Conservation (phyloP, 2,888 invertebrate species). For the Drosophila crucigera region DNA sequence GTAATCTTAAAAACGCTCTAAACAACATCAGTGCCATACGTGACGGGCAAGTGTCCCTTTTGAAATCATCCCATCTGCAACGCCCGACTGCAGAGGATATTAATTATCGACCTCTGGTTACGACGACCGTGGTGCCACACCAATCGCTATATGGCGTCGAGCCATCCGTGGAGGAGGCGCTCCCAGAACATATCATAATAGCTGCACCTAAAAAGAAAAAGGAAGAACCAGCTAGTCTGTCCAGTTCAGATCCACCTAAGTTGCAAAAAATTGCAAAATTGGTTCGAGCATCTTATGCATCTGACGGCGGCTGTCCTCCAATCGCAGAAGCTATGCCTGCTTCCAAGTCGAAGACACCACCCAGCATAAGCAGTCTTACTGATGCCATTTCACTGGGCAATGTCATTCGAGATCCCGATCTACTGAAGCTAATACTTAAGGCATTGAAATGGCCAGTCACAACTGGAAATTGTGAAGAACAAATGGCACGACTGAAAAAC, state of each 20-base stretch:
- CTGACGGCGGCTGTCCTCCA: constrained; percentile 3
- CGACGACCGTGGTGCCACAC: constrained; percentile 53
- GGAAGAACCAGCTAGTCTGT: constrained; percentile 44
- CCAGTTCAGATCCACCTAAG: constrained; percentile 37
- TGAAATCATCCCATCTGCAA: constrained; percentile 75
- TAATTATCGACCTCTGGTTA: constrained; percentile 50
- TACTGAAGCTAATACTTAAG: constrained; percentile 84
- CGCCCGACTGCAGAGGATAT: constrained; percentile 27
- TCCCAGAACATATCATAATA: constrained; percentile 73
- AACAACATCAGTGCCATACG: constrained; percentile 76
- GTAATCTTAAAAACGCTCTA: constrained; percentile 79
- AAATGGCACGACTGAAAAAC: constrained; percentile 81
- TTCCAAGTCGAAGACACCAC: constrained; percentile 28
- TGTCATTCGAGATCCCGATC: constrained; percentile 84
- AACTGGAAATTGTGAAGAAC: constrained; percentile 76
- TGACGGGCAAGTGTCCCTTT: constrained; percentile 78
- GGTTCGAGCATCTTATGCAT: neutral
- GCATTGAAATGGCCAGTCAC: constrained; percentile 84
- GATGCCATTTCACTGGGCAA: constrained; percentile 83
- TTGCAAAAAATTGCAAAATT: constrained; percentile 40
- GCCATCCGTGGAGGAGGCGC: constrained; percentile 64
- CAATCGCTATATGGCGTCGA: constrained; percentile 55
- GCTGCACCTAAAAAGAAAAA: constrained; percentile 71
- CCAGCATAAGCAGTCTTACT: constrained; percentile 68
- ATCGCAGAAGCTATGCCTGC: constrained; percentile 29